These are phyloP conservation scores for Mayetiola destructor DNA, from an alignment of 2,888 invertebrate species.

Conservation along the genomic window DNA sequence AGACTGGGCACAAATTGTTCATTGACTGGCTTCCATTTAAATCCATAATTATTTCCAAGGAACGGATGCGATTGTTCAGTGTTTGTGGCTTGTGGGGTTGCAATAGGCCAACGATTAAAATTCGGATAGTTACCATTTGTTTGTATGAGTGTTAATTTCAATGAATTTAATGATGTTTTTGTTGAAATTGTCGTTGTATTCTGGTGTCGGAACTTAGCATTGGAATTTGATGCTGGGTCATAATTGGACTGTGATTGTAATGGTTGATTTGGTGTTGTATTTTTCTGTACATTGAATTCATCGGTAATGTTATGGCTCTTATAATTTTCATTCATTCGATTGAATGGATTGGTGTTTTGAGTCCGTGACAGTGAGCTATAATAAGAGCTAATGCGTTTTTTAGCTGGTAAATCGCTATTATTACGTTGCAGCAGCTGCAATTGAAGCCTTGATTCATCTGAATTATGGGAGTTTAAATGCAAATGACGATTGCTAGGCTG, in stretches of 20 bases:
- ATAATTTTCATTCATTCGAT: neutral
- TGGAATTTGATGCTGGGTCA: too few species aligned
- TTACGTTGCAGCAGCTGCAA: too few species aligned
- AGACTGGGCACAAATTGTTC: neutral
- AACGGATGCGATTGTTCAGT: neutral
- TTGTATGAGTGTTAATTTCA: slow-evolving; percentile 6
- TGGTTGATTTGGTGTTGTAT: neutral
- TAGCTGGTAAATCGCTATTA: too few species aligned
- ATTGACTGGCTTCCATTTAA: slow-evolving; percentile 4
- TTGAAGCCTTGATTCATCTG: too few species aligned
- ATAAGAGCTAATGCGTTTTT: neutral
- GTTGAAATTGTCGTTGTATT: neutral
- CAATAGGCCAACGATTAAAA: slow-evolving; percentile 10
- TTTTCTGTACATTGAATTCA: neutral
- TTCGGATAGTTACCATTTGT: slow-evolving; percentile 4
- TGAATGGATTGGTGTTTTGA: neutral
- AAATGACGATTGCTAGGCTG: too few species aligned
- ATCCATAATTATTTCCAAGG: neutral
- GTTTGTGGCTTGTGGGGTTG: too few species aligned
- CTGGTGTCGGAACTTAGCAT: neutral
- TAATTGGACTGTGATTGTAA: too few species aligned
- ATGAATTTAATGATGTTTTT: neutral
- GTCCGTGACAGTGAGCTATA: neutral
- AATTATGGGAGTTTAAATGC: too few species aligned
- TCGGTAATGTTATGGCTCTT: neutral